Evolutionary conservation across 2,797 vertebrate species (phyloP), one percentile per base, ranked within the genome.

Genomic region (Lophotriccus pileatus): DNA sequence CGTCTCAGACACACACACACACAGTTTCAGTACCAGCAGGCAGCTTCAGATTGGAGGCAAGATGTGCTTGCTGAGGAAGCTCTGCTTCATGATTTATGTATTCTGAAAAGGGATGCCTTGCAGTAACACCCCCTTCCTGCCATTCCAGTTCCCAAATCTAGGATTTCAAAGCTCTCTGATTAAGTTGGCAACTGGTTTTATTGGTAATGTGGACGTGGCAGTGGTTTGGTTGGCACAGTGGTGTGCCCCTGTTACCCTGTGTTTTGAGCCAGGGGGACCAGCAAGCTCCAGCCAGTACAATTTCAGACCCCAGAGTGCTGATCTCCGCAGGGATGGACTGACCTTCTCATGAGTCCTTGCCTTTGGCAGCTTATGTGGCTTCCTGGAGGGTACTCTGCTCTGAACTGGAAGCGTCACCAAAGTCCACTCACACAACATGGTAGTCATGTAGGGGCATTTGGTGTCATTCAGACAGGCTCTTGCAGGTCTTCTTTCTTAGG

Each of bases 161-260:
- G 25, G 34, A 77, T 80, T 89, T 70, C 72, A 82, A 59, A 84
- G 37, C 30, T 34, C n/a, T 66, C 63, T 79, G 36, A 36, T 39
- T 6, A 93, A 81, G 19, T 2, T 24, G 2, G 36, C n/a, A 37
- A 5, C 16, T 77, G 68, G 39, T 37, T 83, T 86, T 82, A 30
- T 79, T 27, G 50, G 30, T 62, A 50, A 41, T 9, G 4, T 3
- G 30, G 34, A 27, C 0, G 0, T 75, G 66, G 21, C 34, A 37
- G 44, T 79, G 53, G 7, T 75, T 83, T 73, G 70, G 21, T 46
- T 60, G 70, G 41, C 37, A 56, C 24, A 44, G 28, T 19, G 19
- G 6, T 60, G 24, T 60, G 28, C 1, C 4, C 55, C 44, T 63
- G 6, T 68, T 81, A 20, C 23, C 39, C 6, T 0, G 0, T 47